Percentiles rank a stretch among this genome's conserved stretches.
Evolutionary conservation across 1,140 invertebrate genomes (phyloP).

Genomic region (Aphelenchoides besseyi): DNA sequence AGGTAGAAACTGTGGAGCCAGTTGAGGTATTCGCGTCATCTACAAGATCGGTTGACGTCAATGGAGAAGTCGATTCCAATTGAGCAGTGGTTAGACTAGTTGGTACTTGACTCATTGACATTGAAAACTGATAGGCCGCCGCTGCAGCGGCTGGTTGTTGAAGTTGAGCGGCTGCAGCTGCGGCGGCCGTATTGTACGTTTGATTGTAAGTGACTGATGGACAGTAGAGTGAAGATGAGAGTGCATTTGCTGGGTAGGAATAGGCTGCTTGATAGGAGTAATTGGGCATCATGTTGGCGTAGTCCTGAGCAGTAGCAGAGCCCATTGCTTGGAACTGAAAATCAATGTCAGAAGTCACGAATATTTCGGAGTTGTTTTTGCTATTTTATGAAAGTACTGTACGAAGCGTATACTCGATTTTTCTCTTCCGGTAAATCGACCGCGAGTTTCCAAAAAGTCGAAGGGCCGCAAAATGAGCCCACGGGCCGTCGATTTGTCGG

Average conservation of each 20-base stretch:
- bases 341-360: neutral
- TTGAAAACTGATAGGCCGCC: neutral
- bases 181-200: conserved; percentile 6
- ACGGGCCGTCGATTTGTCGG: no score
- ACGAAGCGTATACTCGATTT: no score
- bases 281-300: neutral
- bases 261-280: conserved; percentile 5
- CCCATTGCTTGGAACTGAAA: conserved; percentile 8
- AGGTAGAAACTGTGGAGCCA: neutral
- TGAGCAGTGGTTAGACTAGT: neutral
- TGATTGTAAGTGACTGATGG: conserved; percentile 7
- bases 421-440: no score
- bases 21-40: neutral
- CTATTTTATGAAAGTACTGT: no score
- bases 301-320: conserved; percentile 3
- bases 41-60: neutral
- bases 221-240: neutral
- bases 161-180: neutral
- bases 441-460: no score
- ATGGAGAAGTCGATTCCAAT: neutral
- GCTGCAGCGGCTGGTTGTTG: neutral
- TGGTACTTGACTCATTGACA: neutral
- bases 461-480: no score
- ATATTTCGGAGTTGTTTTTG: no score
- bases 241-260: conserved; percentile 5